Percentiles rank a stretch among this genome's conserved stretches.
Conservation (phyloP, 2,888 invertebrate genomes). For the Masnerella sp. region DNA sequence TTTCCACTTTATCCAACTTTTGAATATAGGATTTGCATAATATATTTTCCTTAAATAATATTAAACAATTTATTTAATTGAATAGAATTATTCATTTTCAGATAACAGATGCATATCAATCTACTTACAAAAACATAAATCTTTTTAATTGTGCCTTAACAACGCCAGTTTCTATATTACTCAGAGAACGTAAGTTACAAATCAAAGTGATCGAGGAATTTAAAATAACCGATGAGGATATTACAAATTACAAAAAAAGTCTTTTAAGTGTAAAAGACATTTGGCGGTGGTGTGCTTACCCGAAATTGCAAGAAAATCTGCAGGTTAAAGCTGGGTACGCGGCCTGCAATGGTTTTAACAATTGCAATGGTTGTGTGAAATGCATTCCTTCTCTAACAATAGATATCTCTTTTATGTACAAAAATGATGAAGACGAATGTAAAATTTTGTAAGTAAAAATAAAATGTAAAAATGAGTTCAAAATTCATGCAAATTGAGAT, state of each 20-base stretch:
- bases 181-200: constrained; percentile 84
- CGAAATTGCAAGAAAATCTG: constrained; percentile 79
- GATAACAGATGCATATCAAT: constrained; percentile 36
- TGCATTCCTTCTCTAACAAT: constrained; percentile 79
- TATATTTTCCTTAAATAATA: no score
- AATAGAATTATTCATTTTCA: no score
- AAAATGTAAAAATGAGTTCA: no score
- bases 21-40: no score
- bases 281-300: constrained; percentile 86
- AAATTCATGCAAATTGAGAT: constrained; percentile 23
- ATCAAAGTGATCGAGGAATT: constrained; percentile 81
- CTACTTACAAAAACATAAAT: constrained; percentile 81
- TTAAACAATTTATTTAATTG: no score
- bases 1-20: no score
- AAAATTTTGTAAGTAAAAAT: constrained; percentile 78
- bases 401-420: constrained; percentile 79
- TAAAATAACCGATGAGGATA: constrained; percentile 69
- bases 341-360: constrained; percentile 40
- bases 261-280: constrained; percentile 82
- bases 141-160: constrained; percentile 85
- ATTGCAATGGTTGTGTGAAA: constrained; percentile 49
- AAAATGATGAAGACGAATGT: constrained; percentile 81
- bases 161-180: constrained; percentile 83
- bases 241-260: constrained; percentile 60
- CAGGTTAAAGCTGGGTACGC: constrained; percentile 45